Evolutionary conservation across 2,888 invertebrate genomes (phyloP).

Genomic region (Troides oblongomaculatus): DNA sequence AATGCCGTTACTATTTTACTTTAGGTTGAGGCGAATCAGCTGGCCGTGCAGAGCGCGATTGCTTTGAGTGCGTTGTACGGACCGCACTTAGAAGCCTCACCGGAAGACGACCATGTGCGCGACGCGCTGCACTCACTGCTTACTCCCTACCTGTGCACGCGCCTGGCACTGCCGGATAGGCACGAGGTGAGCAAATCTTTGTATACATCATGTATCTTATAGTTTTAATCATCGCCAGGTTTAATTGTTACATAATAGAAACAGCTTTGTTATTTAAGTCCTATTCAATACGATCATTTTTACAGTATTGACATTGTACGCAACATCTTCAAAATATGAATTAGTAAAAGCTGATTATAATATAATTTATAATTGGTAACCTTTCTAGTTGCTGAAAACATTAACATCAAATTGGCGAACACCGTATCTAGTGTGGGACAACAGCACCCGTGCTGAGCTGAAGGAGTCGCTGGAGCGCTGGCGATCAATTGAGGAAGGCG

Average conservation of each 20-base stretch:
- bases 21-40: conserved; percentile 94
- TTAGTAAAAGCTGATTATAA: too few species aligned
- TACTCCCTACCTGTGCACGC: conserved; percentile 91
- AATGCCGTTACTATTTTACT: background rate
- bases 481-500: conserved; percentile 63
- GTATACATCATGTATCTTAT: background rate
- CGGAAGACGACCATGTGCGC: conserved; percentile 78
- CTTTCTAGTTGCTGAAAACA: conserved; percentile 86
- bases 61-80: conserved; percentile 92
- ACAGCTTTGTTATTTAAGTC: too few species aligned
- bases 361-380: too few species aligned
- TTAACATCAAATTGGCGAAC: conserved; percentile 97
- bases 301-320: too few species aligned
- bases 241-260: too few species aligned
- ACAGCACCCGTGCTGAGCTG: conserved; percentile 95
- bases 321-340: too few species aligned
- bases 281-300: too few species aligned
- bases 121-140: conserved; percentile 83
- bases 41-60: conserved; percentile 91
- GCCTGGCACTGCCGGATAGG: conserved; percentile 85
- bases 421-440: conserved; percentile 99
- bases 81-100: conserved; percentile 74
- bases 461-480: conserved; percentile 88
- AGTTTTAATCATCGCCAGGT: background rate
- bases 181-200: conserved; percentile 81